Base-by-base conservation (phyloP, 2,113 vertebrate species). In the Accipiter cooperii region DNA sequence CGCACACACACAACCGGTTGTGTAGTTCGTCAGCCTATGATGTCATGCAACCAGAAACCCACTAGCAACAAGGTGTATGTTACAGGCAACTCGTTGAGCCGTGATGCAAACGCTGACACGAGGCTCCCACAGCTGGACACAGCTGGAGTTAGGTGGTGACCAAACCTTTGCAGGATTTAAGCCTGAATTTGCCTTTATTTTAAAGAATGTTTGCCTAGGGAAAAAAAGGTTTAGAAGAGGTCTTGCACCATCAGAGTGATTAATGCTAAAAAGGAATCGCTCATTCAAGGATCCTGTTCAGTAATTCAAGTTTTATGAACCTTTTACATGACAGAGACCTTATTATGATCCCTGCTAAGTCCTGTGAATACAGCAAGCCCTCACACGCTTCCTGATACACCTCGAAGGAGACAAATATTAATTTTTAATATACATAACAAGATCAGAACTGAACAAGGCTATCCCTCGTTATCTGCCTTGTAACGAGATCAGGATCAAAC, bases 371-470 rank as follows among this genome's bases (percentile, higher is more conserved):
- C 74, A 85, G 44, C 38, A 26, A n/a, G 24, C 63, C 55, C 77
- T 85, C 57, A 12, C 57, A 24, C 0, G 0, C n/a, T 33, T 17
- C 89, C 71, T 0, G 0, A 36, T 3, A 17, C 34, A 25, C 65
- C 55, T 38, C 46, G 16, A 70, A 82, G 87, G 46, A 42, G 38
- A 5, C 4, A 15, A 75, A 54, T 14, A 40, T 70, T 29, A 82
- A 75, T 89, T 87, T 95, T 82, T 84, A 71, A 91, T 51, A 34
- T 0, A 31, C 61, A 28, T 31, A 19, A 51, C 49, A 3, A 58
- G 90, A 63, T 28, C 89, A 81, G 87, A 38, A 26, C 13, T 2
- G 58, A 58, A 12, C 58, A 10, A 44, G 68, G 58, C 36, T 7
- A 26, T 4, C 54, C 51, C 70, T 85, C 15, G 4, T 85, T 90